phyloP scores from a whole-genome alignment of 2,888 invertebrate species.

The Stenodema calcarata region DNA sequence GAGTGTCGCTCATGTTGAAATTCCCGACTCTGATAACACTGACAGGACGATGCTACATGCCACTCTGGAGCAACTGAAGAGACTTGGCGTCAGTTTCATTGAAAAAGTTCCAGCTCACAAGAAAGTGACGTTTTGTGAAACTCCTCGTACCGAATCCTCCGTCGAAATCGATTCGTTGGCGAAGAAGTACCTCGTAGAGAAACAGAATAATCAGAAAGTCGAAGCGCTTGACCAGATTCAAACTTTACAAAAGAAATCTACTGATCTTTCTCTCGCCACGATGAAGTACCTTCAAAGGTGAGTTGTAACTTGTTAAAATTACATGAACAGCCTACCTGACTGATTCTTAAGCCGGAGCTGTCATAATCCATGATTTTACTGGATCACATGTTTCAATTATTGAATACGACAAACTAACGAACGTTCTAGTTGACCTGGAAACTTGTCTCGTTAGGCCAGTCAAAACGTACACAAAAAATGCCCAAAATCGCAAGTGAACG shows the following conservation, averaged over 20 bases:
- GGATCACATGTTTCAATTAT: too few species aligned
- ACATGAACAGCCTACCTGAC: too few species aligned
- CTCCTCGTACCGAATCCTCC: constrained; percentile 9
- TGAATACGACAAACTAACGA: too few species aligned
- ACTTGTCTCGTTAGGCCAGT: too few species aligned
- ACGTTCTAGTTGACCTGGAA: too few species aligned
- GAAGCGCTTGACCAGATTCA: constrained; percentile 8
- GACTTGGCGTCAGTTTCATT: constrained; percentile 30
- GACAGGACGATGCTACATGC: constrained; percentile 32
- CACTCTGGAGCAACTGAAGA: constrained; percentile 30
- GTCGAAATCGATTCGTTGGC: constrained; percentile 33
- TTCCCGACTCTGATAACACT: background rate
- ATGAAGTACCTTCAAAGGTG: constrained; percentile 30
- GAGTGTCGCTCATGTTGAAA: background rate
- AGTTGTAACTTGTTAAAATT: background rate
- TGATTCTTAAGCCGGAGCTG: too few species aligned
- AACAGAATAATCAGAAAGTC: background rate
- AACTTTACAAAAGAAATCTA: constrained; percentile 1
- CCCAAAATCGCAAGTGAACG: too few species aligned
- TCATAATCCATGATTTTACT: too few species aligned
- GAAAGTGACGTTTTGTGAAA: constrained; percentile 33
- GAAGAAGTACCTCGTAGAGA: background rate
- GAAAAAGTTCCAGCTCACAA: constrained; percentile 11
- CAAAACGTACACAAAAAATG: too few species aligned
- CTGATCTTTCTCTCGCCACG: constrained; percentile 30